Evolutionary conservation across 2,113 vertebrate species (phyloP), one percentile per base, ranked within the genome.

Genomic region (Pelecanoides urinatrix): DNA sequence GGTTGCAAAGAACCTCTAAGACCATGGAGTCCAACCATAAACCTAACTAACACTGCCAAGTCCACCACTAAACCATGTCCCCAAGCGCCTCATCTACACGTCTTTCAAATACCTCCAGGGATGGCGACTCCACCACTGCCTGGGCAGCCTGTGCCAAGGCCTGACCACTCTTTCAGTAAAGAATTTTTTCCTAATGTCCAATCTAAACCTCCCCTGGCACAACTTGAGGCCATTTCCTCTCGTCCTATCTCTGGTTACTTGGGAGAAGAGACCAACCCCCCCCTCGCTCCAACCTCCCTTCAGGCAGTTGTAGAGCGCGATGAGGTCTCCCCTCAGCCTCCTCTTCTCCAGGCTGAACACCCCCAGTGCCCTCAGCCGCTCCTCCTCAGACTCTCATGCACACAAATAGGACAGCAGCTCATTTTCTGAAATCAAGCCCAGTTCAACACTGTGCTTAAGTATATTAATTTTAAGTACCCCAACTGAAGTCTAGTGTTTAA

Each of bases 251-350:
- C 32, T 63, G 40, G 27, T 2, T 67, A 67, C 16, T 45, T 29
- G n/a, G 19, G 36, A 84, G 23, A 68, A 72, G 11, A 55, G 20
- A 70, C 10, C 0, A 1, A 52, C 4, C 0, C 7, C 2, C 20
- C 7, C 38, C 9, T 59, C 4, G 0, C 52, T 52, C 27, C 29
- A 62, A 0, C 40, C 36, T 62, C 53, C n/a, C 32, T 36, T 53
- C 34, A 62, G n/a, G 23, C 2, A 25, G 40, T 2, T 61, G 26
- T 12, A 68, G 16, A 38, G 21, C 50, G 16, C 1, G 0, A 9
- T 5, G 3, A 56, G 11, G 21, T 84, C 49, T 61, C 55, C 30
- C 14, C 42, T 67, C 3, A 63, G 32, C 2, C 26, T 62, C 30
- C 27, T 81, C 6, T 89, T 61, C 76, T 70, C 38, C 38, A 67